Percentiles rank a stretch among this genome's conserved stretches.
Evolutionary conservation across 2,888 invertebrate genomes (phyloP).

Genomic region (Tryphoninae sp.): DNA sequence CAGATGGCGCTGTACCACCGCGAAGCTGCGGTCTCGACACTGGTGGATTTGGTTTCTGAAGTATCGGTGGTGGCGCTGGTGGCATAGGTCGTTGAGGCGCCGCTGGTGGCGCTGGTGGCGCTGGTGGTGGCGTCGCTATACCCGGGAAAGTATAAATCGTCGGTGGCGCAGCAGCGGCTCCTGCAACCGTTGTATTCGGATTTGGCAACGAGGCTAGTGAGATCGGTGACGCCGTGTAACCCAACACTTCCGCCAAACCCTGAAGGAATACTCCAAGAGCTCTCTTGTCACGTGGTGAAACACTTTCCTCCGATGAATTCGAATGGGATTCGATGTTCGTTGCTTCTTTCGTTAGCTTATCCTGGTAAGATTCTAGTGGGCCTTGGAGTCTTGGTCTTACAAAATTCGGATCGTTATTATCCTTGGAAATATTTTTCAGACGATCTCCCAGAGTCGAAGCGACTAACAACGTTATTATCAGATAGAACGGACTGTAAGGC

Average conservation of each 20-base stretch:
- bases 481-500: not conserved
- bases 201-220: conserved; percentile 75
- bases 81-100: conserved; percentile 37
- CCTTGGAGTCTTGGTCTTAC: not conserved
- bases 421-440: not conserved
- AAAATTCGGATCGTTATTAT: not conserved
- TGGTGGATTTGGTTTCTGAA: conserved; percentile 31
- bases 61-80: conserved; percentile 17
- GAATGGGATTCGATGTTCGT: conserved; percentile 10
- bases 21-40: conserved; percentile 1
- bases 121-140: conserved; percentile 39
- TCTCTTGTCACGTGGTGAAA: conserved; percentile 74
- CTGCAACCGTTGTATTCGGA: conserved; percentile 62
- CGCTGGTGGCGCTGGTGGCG: conserved; percentile 44
- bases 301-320: conserved; percentile 36
- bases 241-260: conserved; percentile 77
- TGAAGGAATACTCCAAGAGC: conserved; percentile 77
- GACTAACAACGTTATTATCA: conserved; percentile 12
- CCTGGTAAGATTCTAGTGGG: not conserved
- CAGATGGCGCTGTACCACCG: conserved; percentile 20
- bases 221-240: conserved; percentile 75
- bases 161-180: conserved; percentile 49
- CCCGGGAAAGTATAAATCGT: conserved; percentile 55
- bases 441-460: conserved; percentile 20
- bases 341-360: not conserved